Percentiles rank a stretch among this genome's conserved stretches.
Conservation (phyloP, 2,888 invertebrate species). For the Lasioglossum marginatum region DNA sequence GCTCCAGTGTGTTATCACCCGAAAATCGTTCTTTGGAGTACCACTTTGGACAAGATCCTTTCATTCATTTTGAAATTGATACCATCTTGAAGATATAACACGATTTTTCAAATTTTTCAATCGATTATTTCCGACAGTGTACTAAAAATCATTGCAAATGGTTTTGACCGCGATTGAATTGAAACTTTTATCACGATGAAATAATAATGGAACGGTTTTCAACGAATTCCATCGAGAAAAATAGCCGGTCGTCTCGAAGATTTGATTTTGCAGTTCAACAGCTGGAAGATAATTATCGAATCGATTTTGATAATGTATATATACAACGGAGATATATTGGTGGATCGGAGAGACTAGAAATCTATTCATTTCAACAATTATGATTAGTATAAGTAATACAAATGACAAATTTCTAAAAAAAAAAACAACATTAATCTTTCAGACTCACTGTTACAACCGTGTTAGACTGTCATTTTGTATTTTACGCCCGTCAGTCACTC, state of each 20-base stretch:
- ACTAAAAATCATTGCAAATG: not conserved
- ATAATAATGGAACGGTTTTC: not conserved
- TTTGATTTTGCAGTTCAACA: conserved; percentile 8
- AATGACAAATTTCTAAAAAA: too few relatives aligned
- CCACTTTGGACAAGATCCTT: conserved; percentile 23
- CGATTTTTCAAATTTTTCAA: not conserved
- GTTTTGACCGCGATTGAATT: not conserved
- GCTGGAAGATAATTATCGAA: conserved; percentile 28
- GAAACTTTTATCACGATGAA: not conserved
- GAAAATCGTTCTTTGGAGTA: conserved; percentile 44
- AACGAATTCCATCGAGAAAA: not conserved
- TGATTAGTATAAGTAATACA: not conserved
- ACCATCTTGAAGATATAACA: conserved; percentile 24
- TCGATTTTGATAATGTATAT: not conserved
- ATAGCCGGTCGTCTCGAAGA: not conserved
- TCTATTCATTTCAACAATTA: not conserved
- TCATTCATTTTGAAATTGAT: conserved; percentile 36
- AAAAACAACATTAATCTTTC: too few relatives aligned
- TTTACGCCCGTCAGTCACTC: not conserved
- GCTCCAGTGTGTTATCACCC: conserved; percentile 38
- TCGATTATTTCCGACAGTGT: not conserved
- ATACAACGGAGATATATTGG: not conserved
- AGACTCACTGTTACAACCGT: too few relatives aligned
- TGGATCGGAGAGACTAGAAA: not conserved
- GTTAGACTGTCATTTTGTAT: not conserved